Conservation (phyloP, 2,797 vertebrate genomes). For the Bradypodion pumilum region DNA sequence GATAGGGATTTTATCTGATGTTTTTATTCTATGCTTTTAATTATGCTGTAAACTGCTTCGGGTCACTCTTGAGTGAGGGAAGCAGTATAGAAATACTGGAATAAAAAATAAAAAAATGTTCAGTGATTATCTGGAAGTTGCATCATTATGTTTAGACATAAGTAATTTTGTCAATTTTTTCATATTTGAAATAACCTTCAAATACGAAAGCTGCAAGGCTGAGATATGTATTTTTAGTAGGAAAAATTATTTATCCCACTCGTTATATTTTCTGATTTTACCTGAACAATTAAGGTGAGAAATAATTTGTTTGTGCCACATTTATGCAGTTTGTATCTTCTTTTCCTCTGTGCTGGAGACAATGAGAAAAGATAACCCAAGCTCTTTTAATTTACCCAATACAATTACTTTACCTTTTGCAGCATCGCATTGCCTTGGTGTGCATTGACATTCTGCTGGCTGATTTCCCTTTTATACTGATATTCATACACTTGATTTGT, state of each 20-base stretch:
- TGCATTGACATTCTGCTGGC: conserved; percentile 69
- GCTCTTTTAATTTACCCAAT: conserved; percentile 5
- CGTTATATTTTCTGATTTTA: background rate
- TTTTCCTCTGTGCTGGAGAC: background rate
- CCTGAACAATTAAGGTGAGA: background rate
- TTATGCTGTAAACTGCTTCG: no score
- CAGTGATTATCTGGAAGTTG: background rate
- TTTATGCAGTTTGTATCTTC: background rate
- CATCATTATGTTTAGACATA: background rate
- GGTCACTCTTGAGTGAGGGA: no score
- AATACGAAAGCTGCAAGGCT: background rate
- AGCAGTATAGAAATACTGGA: no score
- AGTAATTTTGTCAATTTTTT: background rate
- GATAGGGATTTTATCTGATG: no score
- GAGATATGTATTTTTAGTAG: background rate
- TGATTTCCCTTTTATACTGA: conserved; percentile 77
- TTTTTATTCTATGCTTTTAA: no score
- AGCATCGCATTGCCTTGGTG: conserved; percentile 72
- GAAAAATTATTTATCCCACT: background rate
- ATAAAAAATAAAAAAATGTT: no score
- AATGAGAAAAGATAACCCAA: conserved; percentile 17
- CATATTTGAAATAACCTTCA: background rate
- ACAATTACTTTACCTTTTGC: conserved; percentile 75
- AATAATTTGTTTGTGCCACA: background rate
- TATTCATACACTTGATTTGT: conserved; percentile 78